A percentile compares a stretch with the other conserved stretches of the same genome.
phyloP scores from a whole-genome alignment of 1,140 invertebrate species.

The Dreissena polymorpha region DNA sequence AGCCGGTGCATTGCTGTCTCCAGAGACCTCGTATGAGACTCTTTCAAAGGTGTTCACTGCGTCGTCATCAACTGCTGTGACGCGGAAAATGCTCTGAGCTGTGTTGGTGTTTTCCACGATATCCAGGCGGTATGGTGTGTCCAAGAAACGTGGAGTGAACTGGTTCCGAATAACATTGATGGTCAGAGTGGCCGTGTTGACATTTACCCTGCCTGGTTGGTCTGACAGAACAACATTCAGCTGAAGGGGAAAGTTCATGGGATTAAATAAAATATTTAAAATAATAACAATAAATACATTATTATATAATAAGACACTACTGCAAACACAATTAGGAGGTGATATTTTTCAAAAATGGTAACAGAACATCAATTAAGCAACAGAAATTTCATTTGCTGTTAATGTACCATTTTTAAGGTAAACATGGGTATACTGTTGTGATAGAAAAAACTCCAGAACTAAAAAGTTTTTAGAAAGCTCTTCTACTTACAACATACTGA shows the following conservation, averaged over 20 bases:
- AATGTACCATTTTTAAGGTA: too few species aligned
- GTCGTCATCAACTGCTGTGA: slow-evolving; percentile 61
- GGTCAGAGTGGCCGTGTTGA: slow-evolving; percentile 62
- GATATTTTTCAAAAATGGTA: neutral
- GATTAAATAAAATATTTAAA: neutral
- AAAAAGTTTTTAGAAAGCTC: too few species aligned
- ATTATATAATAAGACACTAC: too few species aligned
- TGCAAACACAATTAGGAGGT: too few species aligned
- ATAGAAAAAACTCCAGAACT: too few species aligned
- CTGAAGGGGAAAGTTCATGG: too few species aligned
- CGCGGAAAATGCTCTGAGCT: slow-evolving; percentile 30
- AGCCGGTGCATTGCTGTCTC: slow-evolving; percentile 64
- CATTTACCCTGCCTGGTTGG: slow-evolving; percentile 29
- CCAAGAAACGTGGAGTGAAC: slow-evolving; percentile 64
- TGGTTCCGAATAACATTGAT: slow-evolving; percentile 66
- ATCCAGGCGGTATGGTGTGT: slow-evolving; percentile 54
- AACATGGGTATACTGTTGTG: too few species aligned
- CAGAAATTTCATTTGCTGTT: too few species aligned
- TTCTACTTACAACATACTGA: slow-evolving; percentile 62
- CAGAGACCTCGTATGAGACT: slow-evolving; percentile 56
- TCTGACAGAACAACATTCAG: slow-evolving; percentile 30
- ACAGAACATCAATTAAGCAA: neutral
- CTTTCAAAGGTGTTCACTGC: slow-evolving; percentile 58
- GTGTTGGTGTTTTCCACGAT: slow-evolving; percentile 46
- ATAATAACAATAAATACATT: too few species aligned